Conservation (phyloP, 2,113 vertebrate species). For the Riparia riparia region DNA sequence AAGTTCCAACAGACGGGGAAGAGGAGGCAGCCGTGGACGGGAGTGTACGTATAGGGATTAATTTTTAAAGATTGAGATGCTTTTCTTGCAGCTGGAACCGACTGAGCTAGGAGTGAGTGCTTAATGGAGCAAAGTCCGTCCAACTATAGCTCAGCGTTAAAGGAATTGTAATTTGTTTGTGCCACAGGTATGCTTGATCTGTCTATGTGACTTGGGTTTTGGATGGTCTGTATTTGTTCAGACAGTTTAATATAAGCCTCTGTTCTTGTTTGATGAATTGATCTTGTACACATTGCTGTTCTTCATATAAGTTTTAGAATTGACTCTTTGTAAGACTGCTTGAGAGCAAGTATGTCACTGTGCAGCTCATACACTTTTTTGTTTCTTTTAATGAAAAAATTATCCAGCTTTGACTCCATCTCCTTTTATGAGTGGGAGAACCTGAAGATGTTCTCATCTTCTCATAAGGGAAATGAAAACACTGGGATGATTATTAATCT, state of each 20-base stretch:
- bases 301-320: not conserved
- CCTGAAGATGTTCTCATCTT: conserved; percentile 7
- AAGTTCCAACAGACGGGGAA: conserved; percentile 84
- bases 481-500: not conserved
- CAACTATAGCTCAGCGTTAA: accelerated
- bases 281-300: not conserved
- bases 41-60: conserved; percentile 80
- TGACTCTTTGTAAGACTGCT: not conserved
- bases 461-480: conserved; percentile 6
- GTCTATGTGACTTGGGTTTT: not conserved
- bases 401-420: not conserved
- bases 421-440: conserved; percentile 14
- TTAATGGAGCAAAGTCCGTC: not conserved
- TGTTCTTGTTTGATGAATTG: not conserved
- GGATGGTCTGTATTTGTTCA: not conserved
- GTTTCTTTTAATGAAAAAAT: conserved; percentile 15
- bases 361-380: not conserved
- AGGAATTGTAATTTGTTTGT: not conserved
- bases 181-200: not conserved
- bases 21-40: conserved; percentile 84
- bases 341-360: not conserved
- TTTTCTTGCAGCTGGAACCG: not conserved
- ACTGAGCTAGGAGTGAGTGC: not conserved
- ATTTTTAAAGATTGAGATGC: not conserved
- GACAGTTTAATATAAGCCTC: not conserved